Conservation (phyloP, 2,888 invertebrate species). For the Sinelater perroti region DNA sequence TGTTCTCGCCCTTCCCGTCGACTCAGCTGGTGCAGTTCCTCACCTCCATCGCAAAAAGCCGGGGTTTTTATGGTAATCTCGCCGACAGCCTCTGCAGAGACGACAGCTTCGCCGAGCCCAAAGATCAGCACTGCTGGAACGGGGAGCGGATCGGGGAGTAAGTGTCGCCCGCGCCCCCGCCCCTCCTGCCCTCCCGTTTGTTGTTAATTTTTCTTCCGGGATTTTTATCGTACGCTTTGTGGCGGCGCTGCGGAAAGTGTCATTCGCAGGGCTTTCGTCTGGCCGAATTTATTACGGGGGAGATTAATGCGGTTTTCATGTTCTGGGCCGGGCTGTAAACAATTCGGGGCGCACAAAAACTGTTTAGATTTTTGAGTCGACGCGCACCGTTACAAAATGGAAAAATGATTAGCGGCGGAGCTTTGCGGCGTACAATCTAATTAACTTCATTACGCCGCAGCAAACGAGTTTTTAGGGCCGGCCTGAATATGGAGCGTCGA, state of each 20-base stretch:
- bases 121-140: conserved; percentile 82
- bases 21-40: conserved; percentile 71
- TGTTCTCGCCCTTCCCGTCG: conserved; percentile 68
- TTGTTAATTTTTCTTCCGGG: background rate
- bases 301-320: conserved; percentile 15
- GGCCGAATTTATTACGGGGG: background rate
- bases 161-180: conserved; percentile 58
- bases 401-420: too few species aligned
- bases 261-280: too few species aligned
- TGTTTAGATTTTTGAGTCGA: too few species aligned
- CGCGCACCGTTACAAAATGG: too few species aligned
- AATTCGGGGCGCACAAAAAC: too few species aligned
- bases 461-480: too few species aligned
- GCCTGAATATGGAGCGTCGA: too few species aligned
- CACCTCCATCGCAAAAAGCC: conserved; percentile 73
- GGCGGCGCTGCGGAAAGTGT: too few species aligned
- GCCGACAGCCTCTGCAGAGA: conserved; percentile 84
- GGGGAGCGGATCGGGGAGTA: conserved; percentile 80
- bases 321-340: conserved; percentile 1
- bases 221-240: too few species aligned
- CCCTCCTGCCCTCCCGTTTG: background rate
- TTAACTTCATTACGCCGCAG: too few species aligned
- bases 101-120: conserved; percentile 71
- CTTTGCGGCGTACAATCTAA: too few species aligned
- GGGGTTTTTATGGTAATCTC: conserved; percentile 84